These are phyloP conservation scores for Brassicogethes aeneus DNA, from an alignment of 2,888 invertebrate species.

Conservation along the genomic window DNA sequence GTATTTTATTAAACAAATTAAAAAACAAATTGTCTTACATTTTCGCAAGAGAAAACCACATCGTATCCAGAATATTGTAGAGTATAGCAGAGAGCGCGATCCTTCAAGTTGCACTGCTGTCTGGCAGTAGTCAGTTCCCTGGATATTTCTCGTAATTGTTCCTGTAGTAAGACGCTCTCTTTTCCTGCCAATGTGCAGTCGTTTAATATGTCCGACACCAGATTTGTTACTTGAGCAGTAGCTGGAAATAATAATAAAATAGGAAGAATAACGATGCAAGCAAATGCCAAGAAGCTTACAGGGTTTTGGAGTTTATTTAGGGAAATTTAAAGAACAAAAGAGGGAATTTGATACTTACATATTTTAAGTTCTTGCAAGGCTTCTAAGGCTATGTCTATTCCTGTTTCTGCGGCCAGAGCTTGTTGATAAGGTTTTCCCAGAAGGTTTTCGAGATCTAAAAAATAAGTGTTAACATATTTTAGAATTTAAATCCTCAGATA, in stretches of 20 bases:
- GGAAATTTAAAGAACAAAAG: too few species aligned
- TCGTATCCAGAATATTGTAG: slow-evolving; percentile 63
- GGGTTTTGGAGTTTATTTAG: too few species aligned
- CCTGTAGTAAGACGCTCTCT: slow-evolving; percentile 47
- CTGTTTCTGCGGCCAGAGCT: slow-evolving; percentile 64
- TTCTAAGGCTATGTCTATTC: slow-evolving; percentile 65
- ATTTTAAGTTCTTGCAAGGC: slow-evolving; percentile 60
- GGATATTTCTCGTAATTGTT: slow-evolving; percentile 50
- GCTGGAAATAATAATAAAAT: slow-evolving; percentile 37
- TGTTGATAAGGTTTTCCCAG: slow-evolving; percentile 70
- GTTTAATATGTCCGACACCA: slow-evolving; percentile 48
- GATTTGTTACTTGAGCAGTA: slow-evolving; percentile 48
- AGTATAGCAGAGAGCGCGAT: slow-evolving; percentile 67
- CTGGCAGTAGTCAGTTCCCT: slow-evolving; percentile 50
- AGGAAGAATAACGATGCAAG: neutral
- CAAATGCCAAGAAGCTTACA: too few species aligned
- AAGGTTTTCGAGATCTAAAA: slow-evolving; percentile 60
- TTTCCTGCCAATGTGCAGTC: slow-evolving; percentile 48
- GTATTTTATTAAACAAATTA: too few species aligned
- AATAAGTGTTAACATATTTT: slow-evolving; percentile 7
- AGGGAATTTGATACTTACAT: too few species aligned
- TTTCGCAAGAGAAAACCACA: slow-evolving; percentile 52
- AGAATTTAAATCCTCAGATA: too few species aligned
- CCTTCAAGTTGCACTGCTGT: slow-evolving; percentile 59
- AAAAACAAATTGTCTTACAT: slow-evolving; percentile 41